Evolutionary conservation across 1,140 invertebrate species (phyloP).

Genomic region (Nephila pilipes): DNA sequence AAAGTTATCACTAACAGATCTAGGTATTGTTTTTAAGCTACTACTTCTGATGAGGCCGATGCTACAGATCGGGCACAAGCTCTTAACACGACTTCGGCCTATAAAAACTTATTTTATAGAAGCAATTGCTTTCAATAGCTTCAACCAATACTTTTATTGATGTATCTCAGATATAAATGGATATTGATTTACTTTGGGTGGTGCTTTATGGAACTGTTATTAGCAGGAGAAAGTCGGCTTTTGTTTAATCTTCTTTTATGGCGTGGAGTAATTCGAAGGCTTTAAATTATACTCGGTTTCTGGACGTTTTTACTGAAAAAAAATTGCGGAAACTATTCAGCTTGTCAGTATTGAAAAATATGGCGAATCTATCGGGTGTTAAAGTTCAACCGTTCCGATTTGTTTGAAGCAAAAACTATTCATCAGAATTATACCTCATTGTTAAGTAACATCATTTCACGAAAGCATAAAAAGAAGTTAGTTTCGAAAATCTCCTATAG

Average conservation of each 20-base stretch:
- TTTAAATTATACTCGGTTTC: no score
- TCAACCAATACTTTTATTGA: background rate
- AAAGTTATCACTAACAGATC: conserved; percentile 60
- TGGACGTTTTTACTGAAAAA: no score
- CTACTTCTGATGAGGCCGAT: conserved; percentile 11
- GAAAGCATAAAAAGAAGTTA: no score
- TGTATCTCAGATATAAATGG: background rate
- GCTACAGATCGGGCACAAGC: background rate
- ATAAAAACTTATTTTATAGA: conserved; percentile 56
- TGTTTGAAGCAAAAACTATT: no score
- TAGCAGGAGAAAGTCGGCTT: background rate
- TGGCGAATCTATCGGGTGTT: no score
- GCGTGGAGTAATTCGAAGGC: no score
- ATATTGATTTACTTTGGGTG: background rate
- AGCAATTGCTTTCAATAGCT: conserved; percentile 26
- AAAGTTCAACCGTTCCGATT: no score
- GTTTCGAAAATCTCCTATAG: no score
- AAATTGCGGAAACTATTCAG: no score
- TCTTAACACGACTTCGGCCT: background rate
- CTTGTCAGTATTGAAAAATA: no score
- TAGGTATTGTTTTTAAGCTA: conserved; percentile 50
- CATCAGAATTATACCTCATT: no score
- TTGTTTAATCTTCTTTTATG: background rate
- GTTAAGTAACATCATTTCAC: no score
- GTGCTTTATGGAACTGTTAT: background rate